These are phyloP conservation scores for Lepidurus packardi DNA, from an alignment of 1,140 invertebrate species.

Conservation along the genomic window DNA sequence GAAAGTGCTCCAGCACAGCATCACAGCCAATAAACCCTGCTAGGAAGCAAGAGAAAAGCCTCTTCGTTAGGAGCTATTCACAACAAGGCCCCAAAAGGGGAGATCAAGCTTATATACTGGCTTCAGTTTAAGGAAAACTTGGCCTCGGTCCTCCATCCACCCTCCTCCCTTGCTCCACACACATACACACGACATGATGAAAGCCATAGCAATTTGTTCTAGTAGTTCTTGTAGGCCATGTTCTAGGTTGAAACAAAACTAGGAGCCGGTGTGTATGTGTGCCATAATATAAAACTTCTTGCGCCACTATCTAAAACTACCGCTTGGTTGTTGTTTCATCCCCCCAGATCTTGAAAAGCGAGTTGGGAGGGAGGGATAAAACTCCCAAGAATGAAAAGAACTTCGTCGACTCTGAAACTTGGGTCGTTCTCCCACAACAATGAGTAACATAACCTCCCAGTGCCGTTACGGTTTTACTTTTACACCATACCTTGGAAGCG, in stretches of 20 bases:
- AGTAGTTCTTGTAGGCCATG: background rate
- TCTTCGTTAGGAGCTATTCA: constrained; percentile 12
- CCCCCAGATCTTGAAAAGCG: too few relatives aligned
- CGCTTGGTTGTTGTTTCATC: too few relatives aligned
- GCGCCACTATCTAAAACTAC: too few relatives aligned
- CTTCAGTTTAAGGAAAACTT: background rate
- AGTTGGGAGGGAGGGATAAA: background rate
- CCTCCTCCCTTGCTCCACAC: background rate
- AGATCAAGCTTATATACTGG: background rate
- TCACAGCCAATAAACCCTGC: constrained; percentile 8
- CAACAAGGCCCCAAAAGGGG: background rate
- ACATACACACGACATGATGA: background rate
- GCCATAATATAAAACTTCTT: too few relatives aligned
- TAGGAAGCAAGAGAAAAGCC: constrained; percentile 12
- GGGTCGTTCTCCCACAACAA: background rate
- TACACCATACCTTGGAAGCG: too few relatives aligned
- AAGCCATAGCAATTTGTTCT: background rate
- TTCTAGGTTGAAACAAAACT: background rate
- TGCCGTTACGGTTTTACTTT: background rate
- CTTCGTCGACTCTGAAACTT: background rate
- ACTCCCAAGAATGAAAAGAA: background rate
- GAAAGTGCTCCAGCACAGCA: constrained; percentile 15
- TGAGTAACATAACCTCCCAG: constrained; percentile 3
- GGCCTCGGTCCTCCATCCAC: background rate
- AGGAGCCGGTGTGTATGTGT: background rate